phyloP scores from a whole-genome alignment of 2,113 vertebrate genomes.

The Sturnira hondurensis region DNA sequence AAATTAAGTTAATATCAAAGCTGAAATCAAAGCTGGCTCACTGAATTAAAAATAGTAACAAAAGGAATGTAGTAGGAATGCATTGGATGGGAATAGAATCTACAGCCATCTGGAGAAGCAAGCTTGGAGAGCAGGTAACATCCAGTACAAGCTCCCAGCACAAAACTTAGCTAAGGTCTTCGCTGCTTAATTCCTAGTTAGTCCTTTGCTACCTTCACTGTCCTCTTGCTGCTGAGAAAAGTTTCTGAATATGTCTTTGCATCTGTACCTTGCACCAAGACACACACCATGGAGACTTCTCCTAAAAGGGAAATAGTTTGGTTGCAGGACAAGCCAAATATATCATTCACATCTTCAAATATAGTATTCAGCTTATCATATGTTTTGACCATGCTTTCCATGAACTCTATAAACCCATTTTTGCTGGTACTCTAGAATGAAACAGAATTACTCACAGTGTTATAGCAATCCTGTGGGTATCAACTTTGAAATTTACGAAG shows the following conservation, averaged over 20 bases:
- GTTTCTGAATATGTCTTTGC: not conserved
- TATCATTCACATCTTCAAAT: not conserved
- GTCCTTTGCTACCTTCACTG: not conserved
- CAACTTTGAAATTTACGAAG: not conserved
- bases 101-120: not conserved
- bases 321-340: not conserved
- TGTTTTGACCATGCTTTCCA: not conserved
- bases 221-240: not conserved
- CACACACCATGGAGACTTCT: not conserved
- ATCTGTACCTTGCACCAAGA: not conserved
- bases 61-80: not conserved
- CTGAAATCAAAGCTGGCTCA: not conserved
- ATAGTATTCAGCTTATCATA: not conserved
- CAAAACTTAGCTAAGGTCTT: not conserved
- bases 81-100: not conserved
- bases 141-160: not conserved
- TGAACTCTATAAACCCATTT: not conserved
- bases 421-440: not conserved
- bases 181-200: not conserved
- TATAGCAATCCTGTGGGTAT: not conserved
- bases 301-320: not conserved
- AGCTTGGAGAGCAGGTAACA: not conserved
- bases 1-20: conserved; percentile 12
- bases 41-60: not conserved
- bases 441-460: not conserved